Conservation (phyloP, 1,140 invertebrate genomes). For the Frieseomelitta varia region DNA sequence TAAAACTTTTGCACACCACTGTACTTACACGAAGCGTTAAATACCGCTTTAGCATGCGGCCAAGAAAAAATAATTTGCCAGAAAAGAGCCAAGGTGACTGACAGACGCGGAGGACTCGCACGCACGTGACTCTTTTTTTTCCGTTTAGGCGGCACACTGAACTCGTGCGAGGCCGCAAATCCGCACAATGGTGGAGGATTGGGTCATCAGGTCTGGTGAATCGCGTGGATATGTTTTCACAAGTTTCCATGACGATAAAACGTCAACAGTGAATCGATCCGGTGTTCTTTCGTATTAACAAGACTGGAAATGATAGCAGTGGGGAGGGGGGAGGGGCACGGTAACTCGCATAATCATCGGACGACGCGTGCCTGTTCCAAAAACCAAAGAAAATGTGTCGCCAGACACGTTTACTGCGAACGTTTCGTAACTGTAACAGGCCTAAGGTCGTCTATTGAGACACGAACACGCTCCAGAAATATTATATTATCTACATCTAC, state of each 20-base stretch:
- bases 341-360: constrained; percentile 22
- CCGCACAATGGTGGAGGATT: constrained; percentile 13
- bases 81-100: background rate
- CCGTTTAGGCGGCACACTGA: constrained; percentile 39
- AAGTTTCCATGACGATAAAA: constrained; percentile 61
- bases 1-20: background rate
- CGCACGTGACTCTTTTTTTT: constrained; percentile 1
- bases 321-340: too few relatives aligned
- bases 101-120: background rate
- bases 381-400: constrained; percentile 34
- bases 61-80: background rate
- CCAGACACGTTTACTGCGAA: background rate
- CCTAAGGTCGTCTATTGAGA: background rate
- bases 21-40: background rate
- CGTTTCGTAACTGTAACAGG: background rate
- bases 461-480: background rate
- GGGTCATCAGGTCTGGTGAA: constrained; percentile 45
- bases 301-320: constrained; percentile 20
- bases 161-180: constrained; percentile 3
- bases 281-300: constrained; percentile 41
- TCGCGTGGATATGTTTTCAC: constrained; percentile 56
- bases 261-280: constrained; percentile 53
- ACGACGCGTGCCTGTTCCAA: constrained; percentile 13
- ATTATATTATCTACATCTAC: background rate
- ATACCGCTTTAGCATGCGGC: background rate